phyloP scores from a whole-genome alignment of 2,888 invertebrate species.

The Tachina grossa region DNA sequence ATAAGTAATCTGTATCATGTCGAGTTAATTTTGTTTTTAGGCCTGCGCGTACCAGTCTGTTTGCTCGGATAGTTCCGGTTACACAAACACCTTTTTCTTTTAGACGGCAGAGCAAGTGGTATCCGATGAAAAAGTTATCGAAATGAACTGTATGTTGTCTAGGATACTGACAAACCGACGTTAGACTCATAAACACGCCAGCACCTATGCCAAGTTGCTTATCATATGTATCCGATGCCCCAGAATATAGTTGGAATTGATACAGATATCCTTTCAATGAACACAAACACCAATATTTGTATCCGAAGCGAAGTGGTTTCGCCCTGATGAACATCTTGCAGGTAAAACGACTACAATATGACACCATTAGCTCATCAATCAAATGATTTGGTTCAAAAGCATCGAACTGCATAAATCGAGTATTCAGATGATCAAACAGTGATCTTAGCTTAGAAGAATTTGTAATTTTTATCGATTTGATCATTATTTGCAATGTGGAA shows the following conservation, averaged over 20 bases:
- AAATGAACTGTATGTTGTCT: background rate
- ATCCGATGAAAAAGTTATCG: background rate
- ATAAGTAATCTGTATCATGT: background rate
- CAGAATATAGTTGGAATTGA: too few species aligned
- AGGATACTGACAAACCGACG: background rate
- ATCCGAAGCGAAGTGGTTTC: background rate
- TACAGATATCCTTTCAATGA: too few species aligned
- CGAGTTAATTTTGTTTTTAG: too few species aligned
- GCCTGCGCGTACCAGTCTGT: too few species aligned
- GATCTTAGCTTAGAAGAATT: background rate
- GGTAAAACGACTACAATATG: background rate
- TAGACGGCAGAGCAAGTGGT: background rate
- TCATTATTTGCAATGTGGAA: background rate
- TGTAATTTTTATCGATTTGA: background rate
- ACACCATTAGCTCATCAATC: background rate
- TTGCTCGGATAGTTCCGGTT: background rate
- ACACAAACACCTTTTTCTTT: too few species aligned
- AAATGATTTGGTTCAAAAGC: background rate
- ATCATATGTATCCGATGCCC: too few species aligned
- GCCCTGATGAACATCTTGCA: background rate
- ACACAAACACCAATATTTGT: background rate
- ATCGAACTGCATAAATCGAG: background rate
- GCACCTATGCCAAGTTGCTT: too few species aligned
- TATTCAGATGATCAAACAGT: background rate
- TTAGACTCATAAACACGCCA: too few species aligned